phyloP scores from a whole-genome alignment of 1,140 invertebrate genomes.

The Megalopta genalis region DNA sequence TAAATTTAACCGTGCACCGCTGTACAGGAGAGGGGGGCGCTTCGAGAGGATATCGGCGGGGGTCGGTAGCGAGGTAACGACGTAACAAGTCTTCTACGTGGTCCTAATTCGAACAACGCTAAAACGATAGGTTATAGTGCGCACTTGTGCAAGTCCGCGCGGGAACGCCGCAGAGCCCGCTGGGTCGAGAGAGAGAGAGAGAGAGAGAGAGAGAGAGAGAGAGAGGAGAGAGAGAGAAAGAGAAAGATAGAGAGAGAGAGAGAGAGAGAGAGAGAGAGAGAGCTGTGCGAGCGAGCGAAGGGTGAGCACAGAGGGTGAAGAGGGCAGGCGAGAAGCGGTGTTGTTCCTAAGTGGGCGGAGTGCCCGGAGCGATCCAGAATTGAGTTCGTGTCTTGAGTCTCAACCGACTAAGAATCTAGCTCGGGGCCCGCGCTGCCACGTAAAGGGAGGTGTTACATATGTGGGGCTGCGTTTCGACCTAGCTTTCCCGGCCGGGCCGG shows the following conservation, averaged over 20 bases:
- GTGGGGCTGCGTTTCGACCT: conserved; percentile 20
- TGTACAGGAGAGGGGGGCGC: background rate
- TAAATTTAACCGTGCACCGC: too few relatives aligned
- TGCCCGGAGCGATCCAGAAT: conserved; percentile 70
- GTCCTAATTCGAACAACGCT: conserved; percentile 71
- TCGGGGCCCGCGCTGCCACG: conserved; percentile 23
- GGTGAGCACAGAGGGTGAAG: conserved; percentile 18
- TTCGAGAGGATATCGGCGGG: conserved; percentile 14
- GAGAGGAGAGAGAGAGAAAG: too few relatives aligned
- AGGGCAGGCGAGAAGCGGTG: conserved; percentile 43
- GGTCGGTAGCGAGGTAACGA: conserved; percentile 55
- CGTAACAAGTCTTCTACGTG: conserved; percentile 67
- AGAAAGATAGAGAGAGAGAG: too few relatives aligned
- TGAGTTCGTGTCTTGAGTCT: conserved; percentile 74
- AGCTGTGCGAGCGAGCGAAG: too few relatives aligned
- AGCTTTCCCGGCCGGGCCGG: background rate
- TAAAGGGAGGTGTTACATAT: conserved; percentile 33
- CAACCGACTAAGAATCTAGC: conserved; percentile 66
- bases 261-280: too few relatives aligned
- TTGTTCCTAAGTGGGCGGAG: conserved; percentile 63
- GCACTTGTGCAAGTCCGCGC: background rate
- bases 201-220: too few relatives aligned
- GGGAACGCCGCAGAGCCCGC: background rate
- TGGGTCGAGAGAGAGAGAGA: background rate
- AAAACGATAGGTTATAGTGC: conserved; percentile 46